Evolutionary conservation across 1,140 invertebrate genomes (phyloP), one percentile per base, ranked within the genome.

Genomic region (Bombus consobrinus): DNA sequence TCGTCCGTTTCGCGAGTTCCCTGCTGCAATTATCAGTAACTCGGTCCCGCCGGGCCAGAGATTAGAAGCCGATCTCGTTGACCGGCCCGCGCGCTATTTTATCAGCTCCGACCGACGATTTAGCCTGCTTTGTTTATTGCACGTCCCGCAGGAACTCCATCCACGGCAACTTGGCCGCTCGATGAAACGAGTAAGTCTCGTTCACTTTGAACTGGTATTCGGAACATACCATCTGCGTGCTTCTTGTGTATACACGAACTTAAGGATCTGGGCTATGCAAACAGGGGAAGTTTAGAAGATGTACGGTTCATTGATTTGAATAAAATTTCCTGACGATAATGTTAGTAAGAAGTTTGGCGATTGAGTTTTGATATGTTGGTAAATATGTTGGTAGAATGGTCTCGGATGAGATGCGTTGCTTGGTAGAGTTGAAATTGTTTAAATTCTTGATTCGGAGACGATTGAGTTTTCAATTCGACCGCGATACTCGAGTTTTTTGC

Each of bases 11-110:
- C 88, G 89, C 89, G 89, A 88, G 88, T 88, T 83, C 72, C 86
- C 87, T 80, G 77, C 39, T 77, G 89, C 89, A 91, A 91, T 91
- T 91, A 91, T 91, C 89, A 91, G 89, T 88, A 90, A 90, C 89
- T 77, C 73, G 82, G 64, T 81, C 89, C 87, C 87, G 88, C 85
- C 74, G 88, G 82, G 82, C 83, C 78, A 90, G 89, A 90, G 89
- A 90, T 90, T 90, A 90, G 89, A 81, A 90, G 76, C 88, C 88
- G 86, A 90, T 88, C 88, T 76, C 86, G 80, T 87, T 81, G 77
- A 39, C 62, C 85, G 77, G 62, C 71, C 69, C 82, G 43, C 87
- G 57, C 66, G 53, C 41, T 43, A 41, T 87, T 90, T 89, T 90
- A 90, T 90, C 88, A 69, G 88, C 69, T 85, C 62, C 71, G 68